Conservation (phyloP, 2,888 invertebrate genomes). For the Coenonympha arcania region DNA sequence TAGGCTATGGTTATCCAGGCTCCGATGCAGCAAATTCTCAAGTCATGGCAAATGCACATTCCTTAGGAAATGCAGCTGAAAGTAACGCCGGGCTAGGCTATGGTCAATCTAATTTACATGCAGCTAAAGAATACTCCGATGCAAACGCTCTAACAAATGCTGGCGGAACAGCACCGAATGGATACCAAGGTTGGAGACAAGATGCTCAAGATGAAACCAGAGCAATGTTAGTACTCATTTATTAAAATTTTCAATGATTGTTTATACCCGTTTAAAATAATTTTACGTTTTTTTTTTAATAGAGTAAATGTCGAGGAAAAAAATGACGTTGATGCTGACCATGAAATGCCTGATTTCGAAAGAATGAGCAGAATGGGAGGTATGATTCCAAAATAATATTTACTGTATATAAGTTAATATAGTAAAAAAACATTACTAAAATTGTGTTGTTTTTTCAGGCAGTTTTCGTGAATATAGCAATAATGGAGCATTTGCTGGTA, state of each 20-base stretch:
- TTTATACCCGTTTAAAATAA: neutral
- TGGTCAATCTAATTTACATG: neutral
- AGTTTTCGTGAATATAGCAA: neutral
- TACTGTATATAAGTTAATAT: neutral
- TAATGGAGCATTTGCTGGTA: neutral
- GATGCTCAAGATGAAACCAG: neutral
- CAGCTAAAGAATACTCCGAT: neutral
- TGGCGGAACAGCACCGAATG: constrained; percentile 9
- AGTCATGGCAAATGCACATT: neutral
- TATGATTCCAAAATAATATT: neutral
- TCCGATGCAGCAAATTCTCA: neutral
- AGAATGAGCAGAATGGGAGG: neutral
- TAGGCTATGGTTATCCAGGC: neutral
- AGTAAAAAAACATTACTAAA: no score
- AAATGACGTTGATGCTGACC: neutral
- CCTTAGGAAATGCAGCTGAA: neutral
- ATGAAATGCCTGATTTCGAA: neutral
- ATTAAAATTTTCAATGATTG: no score
- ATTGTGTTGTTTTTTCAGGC: neutral
- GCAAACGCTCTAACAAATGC: constrained; percentile 19
- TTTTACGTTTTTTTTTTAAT: neutral
- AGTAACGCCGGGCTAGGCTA: neutral
- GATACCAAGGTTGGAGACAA: constrained; percentile 4
- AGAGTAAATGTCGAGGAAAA: neutral
- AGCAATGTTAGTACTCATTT: no score